These are phyloP conservation scores for Lichenostomus cassidix DNA, from an alignment of 2,113 vertebrate genomes.

Conservation along the genomic window DNA sequence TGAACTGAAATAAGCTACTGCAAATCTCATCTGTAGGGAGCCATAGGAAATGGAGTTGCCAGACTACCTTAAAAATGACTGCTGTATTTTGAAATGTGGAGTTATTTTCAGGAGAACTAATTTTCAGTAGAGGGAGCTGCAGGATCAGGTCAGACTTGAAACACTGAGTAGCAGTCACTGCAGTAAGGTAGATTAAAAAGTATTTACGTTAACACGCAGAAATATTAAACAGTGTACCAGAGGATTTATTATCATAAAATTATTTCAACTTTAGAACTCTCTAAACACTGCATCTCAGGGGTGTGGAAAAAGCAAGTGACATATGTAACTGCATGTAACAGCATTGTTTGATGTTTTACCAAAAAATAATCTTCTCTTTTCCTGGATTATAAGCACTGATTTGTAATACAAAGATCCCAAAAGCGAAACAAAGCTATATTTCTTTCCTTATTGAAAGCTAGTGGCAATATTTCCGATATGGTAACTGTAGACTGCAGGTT, in stretches of 20 bases:
- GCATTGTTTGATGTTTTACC: background rate
- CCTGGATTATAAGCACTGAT: background rate
- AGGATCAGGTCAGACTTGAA: conserved; percentile 34
- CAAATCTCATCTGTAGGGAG: background rate
- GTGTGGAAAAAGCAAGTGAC: background rate
- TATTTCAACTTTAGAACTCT: conserved; percentile 12
- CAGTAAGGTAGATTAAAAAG: conserved; percentile 9
- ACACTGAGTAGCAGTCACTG: background rate
- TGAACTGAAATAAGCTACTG: background rate
- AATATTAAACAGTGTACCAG: background rate
- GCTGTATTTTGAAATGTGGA: background rate
- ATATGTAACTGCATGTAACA: background rate
- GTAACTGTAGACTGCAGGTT: background rate
- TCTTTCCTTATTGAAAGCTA: conserved; percentile 9
- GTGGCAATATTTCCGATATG: background rate
- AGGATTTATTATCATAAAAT: background rate
- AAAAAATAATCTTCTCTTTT: background rate
- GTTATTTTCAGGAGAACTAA: background rate
- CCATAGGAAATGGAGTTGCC: background rate
- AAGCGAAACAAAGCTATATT: background rate
- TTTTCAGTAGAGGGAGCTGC: conserved; percentile 67
- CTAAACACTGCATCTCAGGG: background rate
- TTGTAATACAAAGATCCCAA: background rate
- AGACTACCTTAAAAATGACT: conserved; percentile 37
- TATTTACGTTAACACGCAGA: conserved; percentile 1